phyloP scores from a whole-genome alignment of 2,797 vertebrate species.

The Pelochelys cantorii region DNA sequence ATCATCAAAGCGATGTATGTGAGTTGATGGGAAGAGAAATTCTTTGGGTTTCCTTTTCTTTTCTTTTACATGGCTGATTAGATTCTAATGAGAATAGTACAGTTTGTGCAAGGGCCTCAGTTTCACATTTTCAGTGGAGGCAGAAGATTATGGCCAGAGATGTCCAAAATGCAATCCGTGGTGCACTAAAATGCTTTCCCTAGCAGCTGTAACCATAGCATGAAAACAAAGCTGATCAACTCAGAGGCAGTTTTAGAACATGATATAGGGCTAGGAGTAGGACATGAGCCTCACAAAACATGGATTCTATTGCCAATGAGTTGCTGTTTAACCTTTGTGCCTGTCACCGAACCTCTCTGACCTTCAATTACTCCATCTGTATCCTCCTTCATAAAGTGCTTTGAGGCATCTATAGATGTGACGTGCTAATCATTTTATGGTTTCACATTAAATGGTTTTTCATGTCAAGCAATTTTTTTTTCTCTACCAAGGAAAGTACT shows the following conservation, averaged over 20 bases:
- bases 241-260: neutral
- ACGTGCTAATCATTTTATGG: neutral
- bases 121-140: neutral
- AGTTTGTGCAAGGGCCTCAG: neutral
- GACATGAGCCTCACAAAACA: neutral
- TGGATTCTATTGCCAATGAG: neutral
- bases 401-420: neutral
- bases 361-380: neutral
- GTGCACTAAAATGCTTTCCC: neutral
- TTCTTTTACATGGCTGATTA: neutral
- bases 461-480: neutral
- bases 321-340: neutral
- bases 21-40: neutral
- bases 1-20: neutral
- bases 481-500: neutral
- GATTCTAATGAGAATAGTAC: neutral
- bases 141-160: neutral
- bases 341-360: neutral
- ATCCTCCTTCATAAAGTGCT: neutral
- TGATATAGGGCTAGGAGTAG: neutral
- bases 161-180: neutral
- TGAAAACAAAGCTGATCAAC: neutral
- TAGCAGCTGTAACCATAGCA: neutral
- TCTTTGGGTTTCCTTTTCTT: neutral
- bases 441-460: neutral